Evolutionary conservation across 2,113 vertebrate genomes (phyloP), one percentile per base, ranked within the genome.

Genomic region (Triplophysa tibetana): DNA sequence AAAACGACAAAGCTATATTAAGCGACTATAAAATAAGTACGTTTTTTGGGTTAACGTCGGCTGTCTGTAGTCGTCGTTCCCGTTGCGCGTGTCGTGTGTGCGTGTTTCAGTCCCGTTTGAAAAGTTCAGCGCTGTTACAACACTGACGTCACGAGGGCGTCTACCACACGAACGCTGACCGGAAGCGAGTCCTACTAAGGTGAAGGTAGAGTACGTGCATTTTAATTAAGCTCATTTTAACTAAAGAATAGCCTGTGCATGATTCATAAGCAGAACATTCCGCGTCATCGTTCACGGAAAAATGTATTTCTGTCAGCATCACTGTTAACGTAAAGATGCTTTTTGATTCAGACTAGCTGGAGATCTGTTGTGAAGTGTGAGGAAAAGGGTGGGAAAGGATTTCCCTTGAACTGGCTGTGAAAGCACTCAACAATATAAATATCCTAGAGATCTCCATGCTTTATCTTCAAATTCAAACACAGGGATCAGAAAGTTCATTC

Each of bases 311-410:
- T 38, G 33, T 7, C 6, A 41, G 10, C 19, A 43, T 67, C 16
- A 8, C 24, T 19, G 19, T 70, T 52, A 11, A 52, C 23, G 58
- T 0, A n/a, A 16, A 14, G 17, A 56, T 56, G 52, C 52, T 45
- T 13, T 38, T 29, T 6, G 6, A 67, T 43, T 61, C 17, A 19
- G 52, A 38, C 29, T 8, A 38, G 33, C 33, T 0, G 68, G 17
- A 52, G 24, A 56, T 60, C 17, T 13, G 69, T 21, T 41, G 10
- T n/a, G 54, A 26, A 26, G 48, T 60, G 29, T 29, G 11, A 54
- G 65, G 83, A 75, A 66, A 83, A 81, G 79, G 81, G 79, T 69
- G 84, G 84, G 79, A 81, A 61, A 81, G 82, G 84, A 85, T 83
- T 81, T 85, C 84, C 84, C 62, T 58, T 83, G 70, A 62, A 8